A percentile compares a stretch with the other conserved stretches of the same genome.
Conservation (phyloP, 64 coral and sea anemone genomes). For the Catalaphyllia jardinei region DNA sequence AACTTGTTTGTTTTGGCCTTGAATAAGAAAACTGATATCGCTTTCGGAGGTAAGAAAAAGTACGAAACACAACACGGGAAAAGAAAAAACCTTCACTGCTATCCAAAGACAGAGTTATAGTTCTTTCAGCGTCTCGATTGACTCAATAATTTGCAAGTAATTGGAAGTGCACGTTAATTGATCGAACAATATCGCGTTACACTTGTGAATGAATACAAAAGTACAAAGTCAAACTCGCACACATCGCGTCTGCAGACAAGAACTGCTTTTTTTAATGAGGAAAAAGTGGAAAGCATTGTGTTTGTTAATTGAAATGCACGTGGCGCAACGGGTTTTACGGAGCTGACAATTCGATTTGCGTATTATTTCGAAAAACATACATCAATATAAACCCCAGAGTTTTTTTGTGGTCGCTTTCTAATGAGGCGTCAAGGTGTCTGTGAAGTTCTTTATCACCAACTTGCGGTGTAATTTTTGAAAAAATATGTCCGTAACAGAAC, state of each 20-base stretch:
- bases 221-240: neutral
- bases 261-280: neutral
- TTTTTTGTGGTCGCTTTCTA: neutral
- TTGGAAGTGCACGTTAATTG: neutral
- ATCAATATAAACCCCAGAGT: neutral
- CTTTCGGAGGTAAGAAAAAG: neutral
- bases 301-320: neutral
- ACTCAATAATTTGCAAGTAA: constrained; percentile 3
- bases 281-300: neutral
- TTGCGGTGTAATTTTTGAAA: neutral
- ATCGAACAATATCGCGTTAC: constrained; percentile 4
- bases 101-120: neutral
- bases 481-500: neutral
- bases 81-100: neutral
- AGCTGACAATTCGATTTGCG: neutral
- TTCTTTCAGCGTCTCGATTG: neutral
- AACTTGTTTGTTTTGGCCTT: constrained; percentile 10
- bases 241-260: neutral
- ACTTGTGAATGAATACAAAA: neutral
- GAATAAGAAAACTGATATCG: neutral
- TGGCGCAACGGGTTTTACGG: neutral
- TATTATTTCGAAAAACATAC: neutral
- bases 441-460: neutral
- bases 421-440: neutral
- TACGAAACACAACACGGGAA: neutral